Evolutionary conservation across 2,888 invertebrate species (phyloP).

Genomic region (Nasonovia ribisnigri): DNA sequence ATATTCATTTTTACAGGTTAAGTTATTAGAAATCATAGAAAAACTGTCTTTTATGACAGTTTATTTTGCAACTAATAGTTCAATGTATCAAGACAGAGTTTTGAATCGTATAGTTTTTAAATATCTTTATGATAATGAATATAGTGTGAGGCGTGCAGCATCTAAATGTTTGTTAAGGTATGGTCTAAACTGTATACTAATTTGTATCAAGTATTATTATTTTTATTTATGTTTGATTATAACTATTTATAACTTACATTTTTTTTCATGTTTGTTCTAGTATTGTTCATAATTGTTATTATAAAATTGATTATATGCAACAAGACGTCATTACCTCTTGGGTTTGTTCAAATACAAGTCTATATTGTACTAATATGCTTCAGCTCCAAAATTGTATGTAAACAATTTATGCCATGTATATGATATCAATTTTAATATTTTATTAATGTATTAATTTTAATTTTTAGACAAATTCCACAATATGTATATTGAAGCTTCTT

Average conservation of each 20-base stretch:
- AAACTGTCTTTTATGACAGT: constrained; percentile 76
- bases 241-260: neutral
- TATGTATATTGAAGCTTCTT: constrained; percentile 46
- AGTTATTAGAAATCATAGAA: constrained; percentile 77
- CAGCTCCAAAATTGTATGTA: constrained; percentile 61
- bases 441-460: neutral
- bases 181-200: constrained; percentile 67
- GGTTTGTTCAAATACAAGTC: constrained; percentile 48
- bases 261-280: constrained; percentile 24
- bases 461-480: constrained; percentile 38
- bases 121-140: constrained; percentile 82
- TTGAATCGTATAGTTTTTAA: constrained; percentile 76
- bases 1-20: constrained; percentile 72
- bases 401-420: neutral
- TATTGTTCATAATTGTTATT: constrained; percentile 57
- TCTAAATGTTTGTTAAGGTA: constrained; percentile 78
- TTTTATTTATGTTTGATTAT: constrained; percentile 8
- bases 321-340: constrained; percentile 57
- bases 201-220: neutral
- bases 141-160: constrained; percentile 81
- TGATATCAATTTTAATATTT: neutral
- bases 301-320: constrained; percentile 62
- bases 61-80: constrained; percentile 73
- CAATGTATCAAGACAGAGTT: constrained; percentile 75
- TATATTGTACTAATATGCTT: constrained; percentile 48